Evolutionary conservation across 2,888 invertebrate species (phyloP), one percentile per base, ranked within the genome.

Genomic region (Abrostola tripartita): DNA sequence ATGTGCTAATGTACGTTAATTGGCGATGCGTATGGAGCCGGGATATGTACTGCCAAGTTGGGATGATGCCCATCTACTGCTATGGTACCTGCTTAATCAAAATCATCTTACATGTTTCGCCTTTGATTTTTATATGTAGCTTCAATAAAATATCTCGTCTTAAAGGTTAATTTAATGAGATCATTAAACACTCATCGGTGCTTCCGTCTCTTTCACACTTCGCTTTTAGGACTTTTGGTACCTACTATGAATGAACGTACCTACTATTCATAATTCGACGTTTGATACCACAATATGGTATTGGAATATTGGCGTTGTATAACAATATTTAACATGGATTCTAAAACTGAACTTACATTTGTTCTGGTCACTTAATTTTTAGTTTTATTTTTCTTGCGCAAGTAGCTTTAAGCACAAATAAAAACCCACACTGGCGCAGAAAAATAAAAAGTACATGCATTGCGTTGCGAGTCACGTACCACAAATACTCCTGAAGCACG

Each of bases 1-100:
- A 81, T 83, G 81, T 78, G 79, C 78, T 88, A 85, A 85, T 85
- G 82, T 81, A 74, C 70, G 76, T 79, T 85, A 88, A 87, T 87
- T 87, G 82, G 78, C 75, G 69, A 72, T 24, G 79, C 74, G 61
- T 68, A 55, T 60, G 59, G 69, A 81, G 81, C 74, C 69, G 71
- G 24, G 52, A 53, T 36, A 61, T 59, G 68, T 58, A 76, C 38
- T 53, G 55, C 65, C 74, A 61, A 65, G 69, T 74, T 74, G 58
- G 71, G 71, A 64, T 61, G 66, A 53, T 38, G 62, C 62, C 52
- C 67, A 54, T 55, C 44, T 24, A 35, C 36, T 44, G 49, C 40
- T 24, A 24, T 24, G 24, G 6, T 7, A 2, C 14, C 38, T 44
- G 8, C 35, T 56, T 62, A 44, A 44, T 44, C 61, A 52, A 51